A percentile compares a stretch with the other conserved stretches of the same genome.
Evolutionary conservation across 1,140 invertebrate species (phyloP).

Genomic region (Pseudoatta argentina): DNA sequence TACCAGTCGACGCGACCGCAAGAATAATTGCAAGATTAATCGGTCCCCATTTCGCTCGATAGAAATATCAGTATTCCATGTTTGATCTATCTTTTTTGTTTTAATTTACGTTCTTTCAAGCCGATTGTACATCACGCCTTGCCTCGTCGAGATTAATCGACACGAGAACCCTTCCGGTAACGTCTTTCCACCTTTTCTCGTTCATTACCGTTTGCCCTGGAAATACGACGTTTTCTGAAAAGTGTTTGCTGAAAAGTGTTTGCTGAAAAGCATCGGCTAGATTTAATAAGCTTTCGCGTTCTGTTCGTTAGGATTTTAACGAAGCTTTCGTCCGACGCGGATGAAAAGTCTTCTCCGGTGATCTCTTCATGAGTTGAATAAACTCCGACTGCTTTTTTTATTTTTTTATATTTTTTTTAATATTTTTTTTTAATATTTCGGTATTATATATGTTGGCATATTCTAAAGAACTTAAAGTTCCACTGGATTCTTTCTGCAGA

Average conservation of each 20-base stretch:
- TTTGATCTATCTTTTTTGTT: constrained; percentile 9
- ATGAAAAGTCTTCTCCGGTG: constrained; percentile 13
- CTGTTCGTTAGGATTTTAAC: constrained; percentile 61
- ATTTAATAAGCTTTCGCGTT: constrained; percentile 58
- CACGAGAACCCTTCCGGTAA: constrained; percentile 23
- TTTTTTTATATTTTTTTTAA: too few relatives aligned
- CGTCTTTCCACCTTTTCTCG: constrained; percentile 47
- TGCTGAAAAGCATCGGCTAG: constrained; percentile 53
- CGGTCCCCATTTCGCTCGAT: constrained; percentile 6
- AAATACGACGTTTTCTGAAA: constrained; percentile 52
- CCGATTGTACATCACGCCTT: neutral
- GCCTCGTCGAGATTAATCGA: constrained; percentile 31
- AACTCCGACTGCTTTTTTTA: neutral
- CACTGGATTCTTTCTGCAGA: neutral
- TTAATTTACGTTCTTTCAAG: constrained; percentile 9
- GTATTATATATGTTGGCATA: constrained; percentile 9
- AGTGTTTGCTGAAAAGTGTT: constrained; percentile 49
- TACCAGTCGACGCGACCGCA: neutral
- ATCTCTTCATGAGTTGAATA: constrained; percentile 1
- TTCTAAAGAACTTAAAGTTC: neutral
- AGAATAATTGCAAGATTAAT: constrained; percentile 59
- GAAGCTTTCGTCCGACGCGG: constrained; percentile 44
- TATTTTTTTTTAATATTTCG: neutral
- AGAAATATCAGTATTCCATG: constrained; percentile 26
- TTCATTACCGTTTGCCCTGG: constrained; percentile 58